Base-by-base conservation (phyloP, 2,797 vertebrate genomes). In the Onychomys arenicola region DNA sequence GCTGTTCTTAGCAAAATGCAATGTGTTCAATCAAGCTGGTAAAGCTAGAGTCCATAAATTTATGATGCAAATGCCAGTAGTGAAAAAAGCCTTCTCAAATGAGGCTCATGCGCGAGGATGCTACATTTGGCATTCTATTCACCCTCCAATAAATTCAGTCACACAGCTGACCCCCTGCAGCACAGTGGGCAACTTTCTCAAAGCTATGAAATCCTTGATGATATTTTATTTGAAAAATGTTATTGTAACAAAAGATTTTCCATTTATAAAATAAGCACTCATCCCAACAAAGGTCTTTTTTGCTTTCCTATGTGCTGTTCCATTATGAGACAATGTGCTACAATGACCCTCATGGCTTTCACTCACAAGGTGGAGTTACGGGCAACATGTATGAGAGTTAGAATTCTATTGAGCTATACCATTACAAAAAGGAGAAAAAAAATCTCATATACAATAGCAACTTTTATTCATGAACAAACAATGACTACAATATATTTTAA, bases 1-100 rank as follows among this genome's bases (percentile, higher is more conserved):
- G 98, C 98, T 98, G 97, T 97, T 97, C 97, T 98, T 98, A 98
- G 98, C 97, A 98, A 97, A 98, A 98, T 40, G 95, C 97, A 97
- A 97, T 95, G 96, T 98, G 97, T 98, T 97, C 97, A 97, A 98
- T 98, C 98, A 98, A 97, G 97, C 97, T 97, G 95, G 96, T 93
- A 88, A 95, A 97, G 93, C 93, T 93, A 91, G 93, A 96, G 96
- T 93, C 97, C 97, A 94, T 97, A 96, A 97, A 98, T 96, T 97
- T 93, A 97, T 97, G 97, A 97, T 97, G 98, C 96, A 98, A 98
- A 98, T 97, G 94, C 73, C 59, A 82, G 84, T 57, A 27, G 73
- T 29, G 80, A 93, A 95, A 88, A 88, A 97, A 94, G 91, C 52
- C 73, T 69, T 97, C 81, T 90, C 37, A 69, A 90, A 95, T 34